phyloP scores from a whole-genome alignment of 2,797 vertebrate genomes.

The Danio aesculapii region DNA sequence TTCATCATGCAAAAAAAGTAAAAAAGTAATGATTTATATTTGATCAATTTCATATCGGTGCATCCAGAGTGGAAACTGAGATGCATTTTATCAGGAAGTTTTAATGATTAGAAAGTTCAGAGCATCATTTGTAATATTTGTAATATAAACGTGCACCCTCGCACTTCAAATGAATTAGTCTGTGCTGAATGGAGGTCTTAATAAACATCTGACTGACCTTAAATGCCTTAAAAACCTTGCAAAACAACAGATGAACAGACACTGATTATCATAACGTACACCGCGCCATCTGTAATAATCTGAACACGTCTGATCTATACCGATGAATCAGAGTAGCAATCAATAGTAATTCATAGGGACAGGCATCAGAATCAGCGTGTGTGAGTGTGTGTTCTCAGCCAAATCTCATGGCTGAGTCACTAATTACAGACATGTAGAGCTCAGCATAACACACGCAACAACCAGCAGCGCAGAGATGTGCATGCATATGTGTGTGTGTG shows the following conservation, averaged over 20 bases:
- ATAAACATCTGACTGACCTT: background rate
- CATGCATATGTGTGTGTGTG: background rate
- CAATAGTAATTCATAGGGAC: slow-evolving; percentile 9
- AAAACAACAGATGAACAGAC: background rate
- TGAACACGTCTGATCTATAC: background rate
- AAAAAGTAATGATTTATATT: too few species aligned
- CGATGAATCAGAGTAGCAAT: slow-evolving; percentile 9
- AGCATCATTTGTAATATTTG: too few species aligned
- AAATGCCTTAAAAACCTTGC: background rate
- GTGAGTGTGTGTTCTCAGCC: slow-evolving; percentile 47
- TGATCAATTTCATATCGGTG: too few species aligned
- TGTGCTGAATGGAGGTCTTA: background rate
- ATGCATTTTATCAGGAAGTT: too few species aligned
- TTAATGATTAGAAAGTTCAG: too few species aligned
- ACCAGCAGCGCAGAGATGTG: slow-evolving; percentile 6
- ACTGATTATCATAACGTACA: background rate
- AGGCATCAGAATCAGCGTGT: background rate
- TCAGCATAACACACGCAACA: slow-evolving; percentile 33
- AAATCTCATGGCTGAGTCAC: slow-evolving; percentile 60
- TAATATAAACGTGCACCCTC: too few species aligned
- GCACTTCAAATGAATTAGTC: background rate
- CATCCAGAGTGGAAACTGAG: too few species aligned
- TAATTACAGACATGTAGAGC: slow-evolving; percentile 66
- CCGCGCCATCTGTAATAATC: slow-evolving; percentile 42
- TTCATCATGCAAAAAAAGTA: too few species aligned